Percentiles rank a stretch among this genome's conserved stretches.
phyloP scores from a whole-genome alignment of 2,113 vertebrate genomes.

The Caranx melampygus region DNA sequence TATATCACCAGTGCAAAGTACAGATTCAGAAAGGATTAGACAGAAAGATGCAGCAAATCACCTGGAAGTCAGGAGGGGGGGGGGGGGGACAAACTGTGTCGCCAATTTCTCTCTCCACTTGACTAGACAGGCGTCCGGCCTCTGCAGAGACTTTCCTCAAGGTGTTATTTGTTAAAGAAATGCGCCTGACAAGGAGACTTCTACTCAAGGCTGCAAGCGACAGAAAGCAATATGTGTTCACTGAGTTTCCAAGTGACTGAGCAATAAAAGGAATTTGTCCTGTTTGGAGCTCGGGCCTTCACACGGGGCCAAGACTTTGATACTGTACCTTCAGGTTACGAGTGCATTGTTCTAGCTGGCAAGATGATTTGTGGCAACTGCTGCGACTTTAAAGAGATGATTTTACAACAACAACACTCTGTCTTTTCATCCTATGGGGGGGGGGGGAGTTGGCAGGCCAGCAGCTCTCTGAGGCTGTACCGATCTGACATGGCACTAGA shows the following conservation, averaged over 20 bases:
- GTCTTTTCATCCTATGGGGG: not conserved
- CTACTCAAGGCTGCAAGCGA: slow-evolving; percentile 33
- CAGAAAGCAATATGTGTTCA: not conserved
- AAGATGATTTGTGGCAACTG: not conserved
- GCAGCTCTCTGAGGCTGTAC: too few species aligned
- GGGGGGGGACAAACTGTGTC: slow-evolving; percentile 17
- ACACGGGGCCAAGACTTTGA: slow-evolving; percentile 15
- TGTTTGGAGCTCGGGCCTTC: slow-evolving; percentile 28
- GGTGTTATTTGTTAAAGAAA: slow-evolving; percentile 55
- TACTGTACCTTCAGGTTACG: slow-evolving; percentile 2
- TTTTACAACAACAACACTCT: not conserved
- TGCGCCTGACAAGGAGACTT: slow-evolving; percentile 33
- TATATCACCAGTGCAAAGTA: not conserved
- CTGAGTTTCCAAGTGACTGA: slow-evolving; percentile 36
- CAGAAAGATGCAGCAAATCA: slow-evolving; percentile 25
- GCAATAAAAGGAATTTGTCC: slow-evolving; percentile 34
- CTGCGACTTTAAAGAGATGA: not conserved
- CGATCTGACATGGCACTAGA: not conserved
- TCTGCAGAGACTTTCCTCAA: slow-evolving; percentile 30
- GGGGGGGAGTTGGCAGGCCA: not conserved
- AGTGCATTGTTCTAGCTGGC: slow-evolving; percentile 4
- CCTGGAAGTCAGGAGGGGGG: not conserved
- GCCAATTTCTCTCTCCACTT: slow-evolving; percentile 26
- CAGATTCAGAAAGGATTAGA: slow-evolving; percentile 22
- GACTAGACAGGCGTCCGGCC: slow-evolving; percentile 33